Percentiles rank a stretch among this genome's conserved stretches.
Conservation (phyloP, 2,797 vertebrate species). For the Muscicapa comitata region DNA sequence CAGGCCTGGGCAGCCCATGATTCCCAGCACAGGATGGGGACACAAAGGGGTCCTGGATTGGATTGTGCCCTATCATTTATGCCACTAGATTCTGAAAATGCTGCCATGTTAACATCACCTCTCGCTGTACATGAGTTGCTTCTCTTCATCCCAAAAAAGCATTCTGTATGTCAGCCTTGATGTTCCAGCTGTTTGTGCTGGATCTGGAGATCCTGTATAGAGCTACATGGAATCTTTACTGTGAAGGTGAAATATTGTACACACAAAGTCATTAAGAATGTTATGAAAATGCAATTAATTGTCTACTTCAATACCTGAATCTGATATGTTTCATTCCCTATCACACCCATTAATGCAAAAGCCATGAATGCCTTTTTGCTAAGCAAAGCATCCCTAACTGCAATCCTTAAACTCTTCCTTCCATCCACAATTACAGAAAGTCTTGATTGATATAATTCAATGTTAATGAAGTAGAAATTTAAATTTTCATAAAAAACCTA, state of each 20-base stretch:
- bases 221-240: constrained; percentile 16
- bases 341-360: constrained; percentile 41
- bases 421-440: constrained; percentile 94
- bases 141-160: constrained; percentile 34
- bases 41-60: not conserved
- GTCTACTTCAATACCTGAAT: constrained; percentile 63
- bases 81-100: not conserved
- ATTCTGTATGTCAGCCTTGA: not conserved
- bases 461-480: constrained; percentile 69
- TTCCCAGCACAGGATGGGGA: not conserved
- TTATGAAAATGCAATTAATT: constrained; percentile 47
- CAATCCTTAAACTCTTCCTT: constrained; percentile 78
- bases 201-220: constrained; percentile 15
- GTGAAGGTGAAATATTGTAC: constrained; percentile 1
- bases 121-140: not conserved
- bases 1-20: not conserved
- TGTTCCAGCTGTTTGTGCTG: not conserved
- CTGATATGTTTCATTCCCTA: constrained; percentile 66
- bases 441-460: constrained; percentile 83
- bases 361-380: constrained; percentile 1
- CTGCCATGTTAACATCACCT: not conserved
- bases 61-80: not conserved
- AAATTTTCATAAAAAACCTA: constrained; percentile 71
- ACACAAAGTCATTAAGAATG: not conserved
- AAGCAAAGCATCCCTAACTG: constrained; percentile 43